Evolutionary conservation across 2,888 invertebrate species (phyloP).

Genomic region (Drosophila merina): DNA sequence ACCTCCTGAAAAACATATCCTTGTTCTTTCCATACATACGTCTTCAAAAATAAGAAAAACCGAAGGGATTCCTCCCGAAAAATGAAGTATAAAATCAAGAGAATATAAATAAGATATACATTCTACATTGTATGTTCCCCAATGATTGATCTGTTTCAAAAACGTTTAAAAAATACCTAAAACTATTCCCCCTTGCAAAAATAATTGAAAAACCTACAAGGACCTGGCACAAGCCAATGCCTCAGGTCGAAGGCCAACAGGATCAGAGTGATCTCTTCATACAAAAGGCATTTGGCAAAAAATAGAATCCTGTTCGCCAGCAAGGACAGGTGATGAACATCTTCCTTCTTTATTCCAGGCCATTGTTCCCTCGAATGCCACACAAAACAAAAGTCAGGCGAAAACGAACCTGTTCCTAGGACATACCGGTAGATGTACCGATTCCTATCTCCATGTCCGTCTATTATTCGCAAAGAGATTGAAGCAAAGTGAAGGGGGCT

Average conservation of each 20-base stretch:
- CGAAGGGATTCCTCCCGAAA: no score
- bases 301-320: constrained; percentile 28
- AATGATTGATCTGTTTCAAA: background rate
- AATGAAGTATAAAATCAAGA: no score
- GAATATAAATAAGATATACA: no score
- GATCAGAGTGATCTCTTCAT: constrained; percentile 30
- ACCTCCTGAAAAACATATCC: no score
- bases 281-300: constrained; percentile 31
- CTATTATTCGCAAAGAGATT: constrained; percentile 67
- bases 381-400: constrained; percentile 62
- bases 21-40: no score
- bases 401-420: constrained; percentile 59
- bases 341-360: constrained; percentile 33
- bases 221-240: constrained; percentile 43
- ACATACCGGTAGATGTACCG: constrained; percentile 12
- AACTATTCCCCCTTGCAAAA: background rate
- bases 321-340: constrained; percentile 72
- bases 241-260: constrained; percentile 18
- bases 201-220: background rate
- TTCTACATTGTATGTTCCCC: background rate
- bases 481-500: constrained; percentile 13
- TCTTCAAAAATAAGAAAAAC: no score
- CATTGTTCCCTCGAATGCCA: constrained; percentile 51
- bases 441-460: constrained; percentile 65
- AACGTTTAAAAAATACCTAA: background rate